These are phyloP conservation scores for Drosophila aff. DNA, from an alignment of 1,140 invertebrate species.

Conservation along the genomic window DNA sequence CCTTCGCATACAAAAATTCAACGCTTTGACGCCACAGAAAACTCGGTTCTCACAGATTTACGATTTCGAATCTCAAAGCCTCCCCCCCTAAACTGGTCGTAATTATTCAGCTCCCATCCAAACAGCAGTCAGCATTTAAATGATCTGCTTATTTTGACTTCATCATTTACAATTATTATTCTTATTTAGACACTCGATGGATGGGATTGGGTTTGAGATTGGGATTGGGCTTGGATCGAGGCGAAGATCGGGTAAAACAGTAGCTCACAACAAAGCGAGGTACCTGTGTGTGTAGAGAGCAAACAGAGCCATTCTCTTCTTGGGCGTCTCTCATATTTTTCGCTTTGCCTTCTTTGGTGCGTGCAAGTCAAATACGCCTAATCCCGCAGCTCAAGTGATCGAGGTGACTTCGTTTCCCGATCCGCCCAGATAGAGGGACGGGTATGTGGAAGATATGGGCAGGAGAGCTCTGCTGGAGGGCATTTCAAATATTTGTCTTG, in stretches of 20 bases:
- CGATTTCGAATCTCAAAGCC: neutral
- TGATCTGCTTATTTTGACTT: constrained; percentile 83
- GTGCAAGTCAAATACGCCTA: constrained; percentile 83
- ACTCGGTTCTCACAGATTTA: constrained; percentile 17
- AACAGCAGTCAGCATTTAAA: constrained; percentile 58
- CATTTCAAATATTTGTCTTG: constrained; percentile 80
- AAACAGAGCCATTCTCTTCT: constrained; percentile 33
- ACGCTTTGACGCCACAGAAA: neutral
- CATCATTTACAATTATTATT: constrained; percentile 84
- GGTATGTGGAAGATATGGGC: constrained; percentile 31
- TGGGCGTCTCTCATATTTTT: constrained; percentile 25
- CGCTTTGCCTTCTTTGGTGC: constrained; percentile 62
- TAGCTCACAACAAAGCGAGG: constrained; percentile 53
- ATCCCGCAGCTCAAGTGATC: constrained; percentile 84
- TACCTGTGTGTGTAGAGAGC: constrained; percentile 22
- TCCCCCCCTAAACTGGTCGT: neutral
- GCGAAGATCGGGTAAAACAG: constrained; percentile 63
- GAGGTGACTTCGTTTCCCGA: constrained; percentile 80
- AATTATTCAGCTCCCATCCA: constrained; percentile 38
- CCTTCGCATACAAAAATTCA: neutral
- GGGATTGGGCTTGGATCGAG: constrained; percentile 5
- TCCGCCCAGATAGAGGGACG: constrained; percentile 28
- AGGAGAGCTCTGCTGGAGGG: constrained; percentile 64
- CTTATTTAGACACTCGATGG: constrained; percentile 77
- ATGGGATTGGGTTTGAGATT: constrained; percentile 16